phyloP scores from a whole-genome alignment of 2,113 vertebrate species.

The Oreochromis niloticus region DNA sequence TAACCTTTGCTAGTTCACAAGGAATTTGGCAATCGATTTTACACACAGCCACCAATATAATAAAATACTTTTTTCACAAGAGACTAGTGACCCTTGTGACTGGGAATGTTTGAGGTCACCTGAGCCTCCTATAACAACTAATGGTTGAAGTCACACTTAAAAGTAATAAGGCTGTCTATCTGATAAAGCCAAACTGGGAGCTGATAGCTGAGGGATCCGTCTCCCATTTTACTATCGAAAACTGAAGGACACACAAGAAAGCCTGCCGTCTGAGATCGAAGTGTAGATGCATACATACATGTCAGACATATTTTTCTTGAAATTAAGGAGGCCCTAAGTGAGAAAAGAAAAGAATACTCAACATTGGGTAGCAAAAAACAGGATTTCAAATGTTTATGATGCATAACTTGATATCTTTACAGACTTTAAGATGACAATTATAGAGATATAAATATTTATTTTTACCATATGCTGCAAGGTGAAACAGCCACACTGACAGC shows the following conservation, averaged over 20 bases:
- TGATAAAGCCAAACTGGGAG: neutral
- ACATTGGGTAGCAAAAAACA: neutral
- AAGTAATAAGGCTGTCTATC: neutral
- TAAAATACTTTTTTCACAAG: neutral
- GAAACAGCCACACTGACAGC: neutral
- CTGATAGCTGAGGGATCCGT: neutral
- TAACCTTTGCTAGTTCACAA: neutral
- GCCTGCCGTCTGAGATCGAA: neutral
- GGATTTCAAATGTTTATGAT: neutral
- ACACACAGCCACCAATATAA: neutral
- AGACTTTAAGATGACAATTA: neutral
- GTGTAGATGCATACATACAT: neutral
- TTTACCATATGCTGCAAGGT: neutral
- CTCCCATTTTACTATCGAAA: neutral
- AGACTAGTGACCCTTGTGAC: neutral
- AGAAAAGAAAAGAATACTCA: neutral
- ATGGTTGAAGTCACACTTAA: neutral
- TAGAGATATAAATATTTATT: neutral
- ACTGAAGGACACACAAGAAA: neutral
- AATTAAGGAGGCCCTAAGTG: neutral
- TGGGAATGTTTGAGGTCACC: neutral
- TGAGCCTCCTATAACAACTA: neutral
- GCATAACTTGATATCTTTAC: neutral
- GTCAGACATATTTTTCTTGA: neutral
- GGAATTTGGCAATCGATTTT: neutral